Evolutionary conservation across 1,140 invertebrate genomes (phyloP), one percentile per base, ranked within the genome.

Genomic region (Pogonomyrmex californicus): DNA sequence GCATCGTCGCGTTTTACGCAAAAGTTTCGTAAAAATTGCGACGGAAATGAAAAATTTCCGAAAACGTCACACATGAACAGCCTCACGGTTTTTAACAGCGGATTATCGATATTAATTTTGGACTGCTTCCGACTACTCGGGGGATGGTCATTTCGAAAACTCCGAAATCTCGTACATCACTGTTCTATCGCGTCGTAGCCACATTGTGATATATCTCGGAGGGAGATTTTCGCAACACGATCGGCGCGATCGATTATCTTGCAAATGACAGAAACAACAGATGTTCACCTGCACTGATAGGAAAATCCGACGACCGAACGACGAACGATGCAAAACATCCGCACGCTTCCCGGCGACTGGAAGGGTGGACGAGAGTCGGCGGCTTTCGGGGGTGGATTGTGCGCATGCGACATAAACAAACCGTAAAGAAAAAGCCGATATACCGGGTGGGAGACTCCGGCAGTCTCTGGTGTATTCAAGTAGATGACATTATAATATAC

Each of bases 351-450:
- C 91, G 91, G 90, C 91, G 91, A 93, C 92, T 93, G 92, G 78
- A 90, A 83, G 89, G 73, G 66, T 81, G 86, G 71, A 63, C 87
- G 83, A 86, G 68, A 81, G 75, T 65, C 86, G 85, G 62, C 83
- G 54, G 62, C 85, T 65, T 49, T 77, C 75, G 38, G 41, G 79
- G 82, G 65, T 81, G 71, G 75, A 77, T 76, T 85, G 79, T 91
- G 92, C 91, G 92, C 92, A 93, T 93, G 92, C 92, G 91, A 92
- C 60, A 81, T 91, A 93, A 93, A 93, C 91, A 93, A 93, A 93
- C 87, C 89, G 79, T 92, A 76, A 91, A 91, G 89, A 87, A 90
- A 90, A 88, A 87, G 81, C 49, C 79, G 65, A 58, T 78, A 30
- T 63, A 77, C 56, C 60, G 75, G 56, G 88, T 87, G 88, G 88